Evolutionary conservation across 2,113 vertebrate species (phyloP), one percentile per base, ranked within the genome.

Genomic region (Hassar affinis): DNA sequence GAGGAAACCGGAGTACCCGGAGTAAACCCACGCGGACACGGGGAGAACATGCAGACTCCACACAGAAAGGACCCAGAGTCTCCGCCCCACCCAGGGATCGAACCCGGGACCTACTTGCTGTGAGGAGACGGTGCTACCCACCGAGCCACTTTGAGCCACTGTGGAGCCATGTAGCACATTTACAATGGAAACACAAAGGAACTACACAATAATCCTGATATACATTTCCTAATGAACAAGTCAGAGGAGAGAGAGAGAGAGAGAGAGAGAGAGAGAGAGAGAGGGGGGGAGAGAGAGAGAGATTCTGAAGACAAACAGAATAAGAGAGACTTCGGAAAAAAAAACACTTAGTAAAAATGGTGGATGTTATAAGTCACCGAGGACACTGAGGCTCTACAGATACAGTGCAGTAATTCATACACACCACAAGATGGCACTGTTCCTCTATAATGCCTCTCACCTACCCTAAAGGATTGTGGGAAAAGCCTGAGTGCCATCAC

Each of bases 401-500:
- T 14, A 3, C 22, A 5, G 20, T 77, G 81, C 45, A 86, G 12
- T 17, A 47, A 62, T 8, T 38, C 12, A 33, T 7, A 61, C 54
- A 25, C 20, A 54, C 79, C 86, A 84, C 79, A 64, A 84, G 79
- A 82, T 77, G 79, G 75, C 71, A 27, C 47, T n/a, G 20, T 22
- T 79, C 3, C 4, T 54, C 33, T 22, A 84, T 10, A 78, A 69
- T 42, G 18, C 45, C 5, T 22, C 20, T 8, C 57, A 33, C 27
- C 2, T 30, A 22, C 69, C 5, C 22, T 12, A 47, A 1, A 61
- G 38, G 12, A 75, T 30, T 18, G 8, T 54, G 30, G 35, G 51
- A 47, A 49, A 80, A 81, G 49, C 20, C 22, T 38, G 15, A 27
- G 11, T 3, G 49, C 52, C 22, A 45, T 71, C 33, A 71, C 54